Evolutionary conservation across 2,888 invertebrate genomes (phyloP).

Genomic region (Limnephilus marmoratus): DNA sequence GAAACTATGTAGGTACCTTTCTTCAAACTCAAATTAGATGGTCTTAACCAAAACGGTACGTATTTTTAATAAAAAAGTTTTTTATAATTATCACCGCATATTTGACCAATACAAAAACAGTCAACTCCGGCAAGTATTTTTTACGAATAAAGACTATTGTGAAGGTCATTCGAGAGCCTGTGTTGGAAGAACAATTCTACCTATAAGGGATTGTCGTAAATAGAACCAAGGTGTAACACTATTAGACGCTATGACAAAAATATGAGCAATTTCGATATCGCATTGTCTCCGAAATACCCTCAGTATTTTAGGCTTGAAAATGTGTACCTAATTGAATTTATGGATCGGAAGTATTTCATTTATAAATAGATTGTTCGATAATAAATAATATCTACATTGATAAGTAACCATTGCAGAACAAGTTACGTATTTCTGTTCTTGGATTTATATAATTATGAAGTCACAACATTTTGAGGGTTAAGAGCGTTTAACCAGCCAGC

Average conservation of each 20-base stretch:
- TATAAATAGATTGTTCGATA: neutral
- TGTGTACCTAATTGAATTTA: neutral
- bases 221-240: neutral
- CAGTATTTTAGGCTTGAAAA: neutral
- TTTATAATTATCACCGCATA: too few relatives aligned
- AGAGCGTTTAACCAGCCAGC: too few relatives aligned
- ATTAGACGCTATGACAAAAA: neutral
- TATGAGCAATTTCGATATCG: neutral
- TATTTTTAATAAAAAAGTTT: too few relatives aligned
- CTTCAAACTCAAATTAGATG: too few relatives aligned
- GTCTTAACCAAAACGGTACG: too few relatives aligned
- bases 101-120: too few relatives aligned
- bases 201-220: neutral
- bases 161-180: neutral
- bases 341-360: neutral
- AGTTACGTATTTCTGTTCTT: neutral
- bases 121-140: too few relatives aligned
- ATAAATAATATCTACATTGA: neutral
- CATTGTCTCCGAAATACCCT: neutral
- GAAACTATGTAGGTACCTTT: too few relatives aligned
- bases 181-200: neutral
- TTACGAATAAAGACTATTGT: too few relatives aligned
- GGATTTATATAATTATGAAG: too few relatives aligned
- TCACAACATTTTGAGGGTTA: too few relatives aligned
- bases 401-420: neutral